Evolutionary conservation across 1,140 invertebrate genomes (phyloP).

Genomic region (Platorchestia sp.): DNA sequence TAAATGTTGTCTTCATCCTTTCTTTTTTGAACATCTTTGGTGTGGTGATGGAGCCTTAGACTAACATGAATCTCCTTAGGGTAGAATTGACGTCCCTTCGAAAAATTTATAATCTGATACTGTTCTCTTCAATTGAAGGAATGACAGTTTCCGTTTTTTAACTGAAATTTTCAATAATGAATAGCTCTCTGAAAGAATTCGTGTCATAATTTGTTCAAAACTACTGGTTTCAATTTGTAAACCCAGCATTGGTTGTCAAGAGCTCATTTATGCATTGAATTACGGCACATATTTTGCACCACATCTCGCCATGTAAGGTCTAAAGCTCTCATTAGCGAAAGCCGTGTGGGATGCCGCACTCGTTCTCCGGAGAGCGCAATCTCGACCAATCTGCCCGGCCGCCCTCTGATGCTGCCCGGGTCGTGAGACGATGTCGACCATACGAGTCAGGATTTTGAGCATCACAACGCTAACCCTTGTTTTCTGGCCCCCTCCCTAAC

Average conservation of each 20-base stretch:
- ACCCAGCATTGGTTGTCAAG: too few species aligned
- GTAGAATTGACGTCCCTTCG: too few species aligned
- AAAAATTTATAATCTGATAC: too few species aligned
- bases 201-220: neutral
- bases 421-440: neutral
- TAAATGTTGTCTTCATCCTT: too few species aligned
- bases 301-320: conserved; percentile 16
- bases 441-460: neutral
- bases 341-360: neutral
- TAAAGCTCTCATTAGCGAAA: conserved; percentile 31
- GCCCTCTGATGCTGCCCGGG: neutral
- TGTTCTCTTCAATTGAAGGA: too few species aligned
- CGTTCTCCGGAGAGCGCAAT: neutral
- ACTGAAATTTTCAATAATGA: too few species aligned
- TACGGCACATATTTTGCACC: neutral
- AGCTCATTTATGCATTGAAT: neutral
- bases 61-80: too few species aligned
- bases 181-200: neutral
- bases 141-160: too few species aligned
- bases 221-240: neutral
- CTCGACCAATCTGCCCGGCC: neutral
- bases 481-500: neutral
- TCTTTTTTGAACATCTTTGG: too few species aligned
- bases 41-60: too few species aligned
- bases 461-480: neutral